phyloP scores from a whole-genome alignment of 2,797 vertebrate genomes.

The Helostoma temminkii region DNA sequence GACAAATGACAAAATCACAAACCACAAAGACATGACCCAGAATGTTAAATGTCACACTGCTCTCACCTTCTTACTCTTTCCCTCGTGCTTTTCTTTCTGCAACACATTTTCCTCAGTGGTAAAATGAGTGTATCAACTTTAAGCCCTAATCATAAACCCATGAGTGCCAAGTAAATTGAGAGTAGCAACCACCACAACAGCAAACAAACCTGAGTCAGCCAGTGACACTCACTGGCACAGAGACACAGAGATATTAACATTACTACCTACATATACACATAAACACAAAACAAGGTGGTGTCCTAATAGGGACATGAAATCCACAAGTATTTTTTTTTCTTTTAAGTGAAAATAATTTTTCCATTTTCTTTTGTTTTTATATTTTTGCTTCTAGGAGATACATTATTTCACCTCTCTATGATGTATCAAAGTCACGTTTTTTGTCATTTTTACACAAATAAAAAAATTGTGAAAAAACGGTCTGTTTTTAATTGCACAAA shows the following conservation, averaged over 20 bases:
- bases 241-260: constrained; percentile 14
- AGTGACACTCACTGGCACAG: constrained; percentile 9
- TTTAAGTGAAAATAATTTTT: neutral
- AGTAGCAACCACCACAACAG: constrained; percentile 63
- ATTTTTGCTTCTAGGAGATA: neutral
- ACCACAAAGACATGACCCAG: neutral
- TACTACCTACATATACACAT: constrained; percentile 14
- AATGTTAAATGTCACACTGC: neutral
- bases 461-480: constrained; percentile 36
- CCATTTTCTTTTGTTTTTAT: neutral
- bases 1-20: constrained; percentile 2
- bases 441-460: constrained; percentile 42
- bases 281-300: constrained; percentile 18
- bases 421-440: neutral
- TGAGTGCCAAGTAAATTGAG: constrained; percentile 80
- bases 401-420: neutral
- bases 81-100: constrained; percentile 43
- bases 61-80: constrained; percentile 3
- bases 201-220: constrained; percentile 64
- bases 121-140: constrained; percentile 64
- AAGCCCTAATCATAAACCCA: constrained; percentile 78
- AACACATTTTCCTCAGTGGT: constrained; percentile 39
- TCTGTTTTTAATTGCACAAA: constrained; percentile 40
- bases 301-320: neutral
- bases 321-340: neutral